These are phyloP conservation scores for Drosophila bocki DNA, from an alignment of 1,140 invertebrate species.

Conservation along the genomic window DNA sequence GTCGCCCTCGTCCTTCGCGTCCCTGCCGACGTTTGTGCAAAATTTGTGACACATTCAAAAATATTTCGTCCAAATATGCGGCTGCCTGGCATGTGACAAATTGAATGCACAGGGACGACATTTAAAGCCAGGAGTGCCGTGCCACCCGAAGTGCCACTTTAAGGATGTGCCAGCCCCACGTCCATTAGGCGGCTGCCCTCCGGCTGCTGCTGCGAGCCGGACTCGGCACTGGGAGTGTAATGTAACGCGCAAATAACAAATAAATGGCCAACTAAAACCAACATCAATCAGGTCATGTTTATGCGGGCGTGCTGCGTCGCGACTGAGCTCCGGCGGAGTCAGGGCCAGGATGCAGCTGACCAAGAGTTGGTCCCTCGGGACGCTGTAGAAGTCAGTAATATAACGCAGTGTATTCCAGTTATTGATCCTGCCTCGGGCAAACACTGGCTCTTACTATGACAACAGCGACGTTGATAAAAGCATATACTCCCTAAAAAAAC, in stretches of 20 bases:
- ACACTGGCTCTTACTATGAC: background rate
- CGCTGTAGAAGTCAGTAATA: conserved; percentile 8
- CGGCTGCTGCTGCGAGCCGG: conserved; percentile 2
- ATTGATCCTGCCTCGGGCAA: conserved; percentile 36
- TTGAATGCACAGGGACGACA: conserved; percentile 29
- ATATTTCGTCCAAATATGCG: conserved; percentile 53
- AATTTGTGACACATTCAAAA: conserved; percentile 60
- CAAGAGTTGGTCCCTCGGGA: conserved; percentile 7
- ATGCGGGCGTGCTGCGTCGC: conserved; percentile 47
- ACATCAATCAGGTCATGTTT: conserved; percentile 75
- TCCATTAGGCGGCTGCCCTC: conserved; percentile 29
- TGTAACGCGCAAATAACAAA: conserved; percentile 66
- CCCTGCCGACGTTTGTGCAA: conserved; percentile 12
- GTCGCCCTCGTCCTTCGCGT: background rate
- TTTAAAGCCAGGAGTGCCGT: conserved; percentile 23
- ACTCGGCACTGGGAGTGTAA: conserved; percentile 17
- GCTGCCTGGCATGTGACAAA: conserved; percentile 25
- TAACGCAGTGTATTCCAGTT: conserved; percentile 25
- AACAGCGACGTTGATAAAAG: conserved; percentile 7
- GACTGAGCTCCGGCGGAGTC: background rate
- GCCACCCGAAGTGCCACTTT: conserved; percentile 16
- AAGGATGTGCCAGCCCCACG: conserved; percentile 20
- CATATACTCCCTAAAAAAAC: background rate
- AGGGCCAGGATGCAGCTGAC: conserved; percentile 16
- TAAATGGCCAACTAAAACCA: conserved; percentile 65